Evolutionary conservation across 2,113 vertebrate genomes (phyloP).

Genomic region (Engraulis encrasicolus): DNA sequence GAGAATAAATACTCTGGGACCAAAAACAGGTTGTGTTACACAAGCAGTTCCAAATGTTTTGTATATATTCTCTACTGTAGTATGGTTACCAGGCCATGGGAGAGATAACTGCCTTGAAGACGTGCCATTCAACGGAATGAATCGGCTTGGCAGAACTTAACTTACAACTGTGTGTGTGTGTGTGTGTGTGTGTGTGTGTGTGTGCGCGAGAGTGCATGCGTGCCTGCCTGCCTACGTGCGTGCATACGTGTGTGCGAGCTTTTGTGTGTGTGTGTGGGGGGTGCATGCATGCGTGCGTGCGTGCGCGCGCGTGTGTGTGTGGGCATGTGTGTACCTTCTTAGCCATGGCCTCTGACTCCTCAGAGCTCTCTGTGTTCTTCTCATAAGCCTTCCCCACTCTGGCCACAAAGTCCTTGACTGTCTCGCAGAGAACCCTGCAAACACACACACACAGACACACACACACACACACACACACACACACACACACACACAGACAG

Average conservation of each 20-base stretch:
- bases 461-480: conserved; percentile 27
- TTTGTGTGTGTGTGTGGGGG: not conserved
- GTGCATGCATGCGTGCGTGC: not conserved
- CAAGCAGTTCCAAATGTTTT: too few relatives aligned
- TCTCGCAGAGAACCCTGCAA: conserved; percentile 93
- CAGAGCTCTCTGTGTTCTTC: conserved; percentile 87
- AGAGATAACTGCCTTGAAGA: too few relatives aligned
- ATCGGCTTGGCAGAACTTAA: too few relatives aligned
- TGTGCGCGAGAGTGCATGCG: too few relatives aligned
- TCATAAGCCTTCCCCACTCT: conserved; percentile 94
- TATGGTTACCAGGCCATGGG: too few relatives aligned
- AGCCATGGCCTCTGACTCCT: conserved; percentile 93
- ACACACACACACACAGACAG: not conserved
- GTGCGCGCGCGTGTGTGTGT: not conserved
- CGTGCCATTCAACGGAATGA: too few relatives aligned
- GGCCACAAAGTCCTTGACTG: conserved; percentile 97
- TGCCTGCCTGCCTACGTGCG: too few relatives aligned
- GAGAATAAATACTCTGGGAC: too few relatives aligned
- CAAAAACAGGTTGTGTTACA: too few relatives aligned
- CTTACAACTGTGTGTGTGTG: not conserved
- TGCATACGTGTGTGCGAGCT: too few relatives aligned
- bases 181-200: conserved; percentile 10
- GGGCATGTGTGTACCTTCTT: conserved; percentile 86
- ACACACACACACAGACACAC: conserved; percentile 5
- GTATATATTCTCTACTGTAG: too few relatives aligned